Conservation (phyloP, 2,113 vertebrate genomes). For the Mellivora capensis region DNA sequence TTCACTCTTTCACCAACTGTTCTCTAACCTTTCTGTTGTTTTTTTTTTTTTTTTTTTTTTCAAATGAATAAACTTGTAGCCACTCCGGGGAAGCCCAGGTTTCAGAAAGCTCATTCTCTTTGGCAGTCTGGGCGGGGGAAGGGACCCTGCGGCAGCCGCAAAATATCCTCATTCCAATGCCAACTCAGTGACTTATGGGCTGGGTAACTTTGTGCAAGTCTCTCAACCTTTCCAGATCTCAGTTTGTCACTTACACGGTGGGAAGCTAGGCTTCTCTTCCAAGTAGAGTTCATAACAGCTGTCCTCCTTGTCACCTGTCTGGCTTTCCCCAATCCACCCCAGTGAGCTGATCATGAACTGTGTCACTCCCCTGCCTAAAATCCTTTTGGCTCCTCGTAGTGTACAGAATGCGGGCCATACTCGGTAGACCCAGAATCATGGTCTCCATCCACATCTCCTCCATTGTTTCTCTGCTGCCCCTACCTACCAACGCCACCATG, state of each 20-base stretch:
- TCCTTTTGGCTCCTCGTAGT: neutral
- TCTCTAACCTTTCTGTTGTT: neutral
- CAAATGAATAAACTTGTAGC: neutral
- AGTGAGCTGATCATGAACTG: neutral
- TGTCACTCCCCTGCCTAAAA: neutral
- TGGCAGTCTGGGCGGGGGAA: neutral
- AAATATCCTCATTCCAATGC: neutral
- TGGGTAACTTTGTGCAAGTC: neutral
- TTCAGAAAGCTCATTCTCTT: neutral
- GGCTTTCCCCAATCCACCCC: neutral
- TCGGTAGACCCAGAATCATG: neutral
- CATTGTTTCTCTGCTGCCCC: accelerated
- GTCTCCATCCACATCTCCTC: neutral
- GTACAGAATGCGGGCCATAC: neutral
- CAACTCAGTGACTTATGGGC: neutral
- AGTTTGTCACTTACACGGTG: neutral
- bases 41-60: neutral
- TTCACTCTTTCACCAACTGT: neutral
- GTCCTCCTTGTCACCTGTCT: neutral
- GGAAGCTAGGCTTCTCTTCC: neutral
- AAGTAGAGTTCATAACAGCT: neutral
- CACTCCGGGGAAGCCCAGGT: no score
- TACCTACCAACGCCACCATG: accelerated
- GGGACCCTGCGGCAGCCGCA: neutral
- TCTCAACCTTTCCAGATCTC: neutral